Evolutionary conservation across 2,888 invertebrate species (phyloP).

Genomic region (Pharmacophagus antenor): DNA sequence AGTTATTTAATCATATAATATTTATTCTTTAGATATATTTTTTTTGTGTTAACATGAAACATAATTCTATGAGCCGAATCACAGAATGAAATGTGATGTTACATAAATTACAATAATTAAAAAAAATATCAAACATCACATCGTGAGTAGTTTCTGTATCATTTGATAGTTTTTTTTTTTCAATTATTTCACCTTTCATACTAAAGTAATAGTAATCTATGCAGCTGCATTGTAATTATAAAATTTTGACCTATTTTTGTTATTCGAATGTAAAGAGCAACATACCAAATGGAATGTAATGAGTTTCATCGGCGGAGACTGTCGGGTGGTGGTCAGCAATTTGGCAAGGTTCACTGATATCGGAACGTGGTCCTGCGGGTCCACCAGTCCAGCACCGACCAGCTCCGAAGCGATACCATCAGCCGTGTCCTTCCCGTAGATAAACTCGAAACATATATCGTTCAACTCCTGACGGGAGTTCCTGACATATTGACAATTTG

Average conservation of each 20-base stretch:
- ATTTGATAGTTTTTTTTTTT: too few species aligned
- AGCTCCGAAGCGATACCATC: slow-evolving; percentile 97
- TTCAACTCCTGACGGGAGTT: slow-evolving; percentile 95
- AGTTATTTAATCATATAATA: too few species aligned
- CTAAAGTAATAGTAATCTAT: too few species aligned
- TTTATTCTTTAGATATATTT: too few species aligned
- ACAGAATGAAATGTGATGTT: too few species aligned
- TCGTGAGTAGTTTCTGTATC: too few species aligned
- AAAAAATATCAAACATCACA: too few species aligned
- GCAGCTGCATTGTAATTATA: neutral
- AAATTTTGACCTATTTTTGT: neutral
- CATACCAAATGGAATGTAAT: slow-evolving; percentile 69
- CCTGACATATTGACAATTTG: slow-evolving; percentile 57
- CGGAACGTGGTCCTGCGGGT: slow-evolving; percentile 76
- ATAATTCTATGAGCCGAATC: too few species aligned
- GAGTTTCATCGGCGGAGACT: slow-evolving; percentile 41
- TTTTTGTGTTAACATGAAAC: too few species aligned
- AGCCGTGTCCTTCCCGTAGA: slow-evolving; percentile 91
- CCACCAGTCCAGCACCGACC: slow-evolving; percentile 96
- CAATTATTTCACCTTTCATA: too few species aligned
- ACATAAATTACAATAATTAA: too few species aligned
- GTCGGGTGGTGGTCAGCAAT: slow-evolving; percentile 42
- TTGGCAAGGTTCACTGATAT: slow-evolving; percentile 54
- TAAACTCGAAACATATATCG: slow-evolving; percentile 98
- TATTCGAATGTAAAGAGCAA: slow-evolving; percentile 38